Evolutionary conservation across 2,888 invertebrate genomes (phyloP), one percentile per base, ranked within the genome.

Genomic region (Phorcus lineatus): DNA sequence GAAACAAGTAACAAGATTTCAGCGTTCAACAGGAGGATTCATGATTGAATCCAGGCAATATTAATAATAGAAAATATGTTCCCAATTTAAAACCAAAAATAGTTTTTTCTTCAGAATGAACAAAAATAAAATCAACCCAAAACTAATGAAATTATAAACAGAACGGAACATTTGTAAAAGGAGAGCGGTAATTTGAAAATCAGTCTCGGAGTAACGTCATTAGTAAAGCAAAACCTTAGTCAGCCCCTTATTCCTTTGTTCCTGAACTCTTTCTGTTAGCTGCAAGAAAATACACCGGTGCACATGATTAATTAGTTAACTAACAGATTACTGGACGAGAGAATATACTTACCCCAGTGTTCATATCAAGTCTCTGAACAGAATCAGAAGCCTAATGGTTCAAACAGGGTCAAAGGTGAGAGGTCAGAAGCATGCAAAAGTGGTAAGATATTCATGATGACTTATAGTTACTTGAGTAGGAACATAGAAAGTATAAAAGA

Each of bases 221-320:
- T 62, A 62, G 28, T 24, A 28, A 62, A 62, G 62, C 62, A 24
- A 28, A 28, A 62, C 62, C 62, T 62, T 62, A 13, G 22, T 81
- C 81, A 88, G 87, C 85, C 88, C 88, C 83, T 84, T 78, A 80
- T 82, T 84, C 79, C 84, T 84, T 83, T 84, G 86, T 70, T 89
- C 86, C 80, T 86, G 84, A 85, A 86, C 86, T 81, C 88, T 89
- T 86, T 89, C 87, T 57, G 88, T 88, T 80, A 89, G 85, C 89
- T 89, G 89, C 76, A 86, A 82, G 79, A 83, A 86, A 82, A 82
- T 78, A 79, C 52, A 74, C 22, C 74, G 24, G 24, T 74, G 74
- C 74, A 52, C 24, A 52, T 74, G 40, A 74, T 52, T 74, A 24
- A 22, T 70, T 74, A 40, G 16, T 47, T 16, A 22, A 24, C 19